Evolutionary conservation across 2,888 invertebrate species (phyloP).

Genomic region (Lepidocyrtoides sp.): DNA sequence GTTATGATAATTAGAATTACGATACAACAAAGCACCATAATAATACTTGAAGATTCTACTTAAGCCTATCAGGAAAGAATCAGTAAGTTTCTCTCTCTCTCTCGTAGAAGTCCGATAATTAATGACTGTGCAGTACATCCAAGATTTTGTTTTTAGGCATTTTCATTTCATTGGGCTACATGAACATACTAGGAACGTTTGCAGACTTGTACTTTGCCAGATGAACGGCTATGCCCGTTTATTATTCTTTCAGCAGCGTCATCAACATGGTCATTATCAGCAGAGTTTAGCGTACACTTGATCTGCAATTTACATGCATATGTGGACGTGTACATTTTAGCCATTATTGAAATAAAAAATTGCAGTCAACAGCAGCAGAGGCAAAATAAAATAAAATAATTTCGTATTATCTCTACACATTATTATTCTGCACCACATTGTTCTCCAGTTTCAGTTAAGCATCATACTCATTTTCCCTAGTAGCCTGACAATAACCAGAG

Average conservation of each 20-base stretch:
- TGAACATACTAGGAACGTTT: neutral
- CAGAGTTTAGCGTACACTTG: constrained; percentile 50
- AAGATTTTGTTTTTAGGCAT: neutral
- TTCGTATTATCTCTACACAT: neutral
- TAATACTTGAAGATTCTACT: constrained; percentile 60
- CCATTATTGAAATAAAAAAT: constrained; percentile 35
- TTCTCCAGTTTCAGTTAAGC: neutral
- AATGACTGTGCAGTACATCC: constrained; percentile 67
- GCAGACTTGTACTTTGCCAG: neutral
- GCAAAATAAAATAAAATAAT: neutral
- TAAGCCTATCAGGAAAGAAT: constrained; percentile 70
- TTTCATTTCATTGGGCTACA: constrained; percentile 34
- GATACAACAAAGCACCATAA: constrained; percentile 56
- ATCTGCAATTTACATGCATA: constrained; percentile 72
- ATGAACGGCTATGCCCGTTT: neutral
- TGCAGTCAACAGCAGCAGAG: neutral
- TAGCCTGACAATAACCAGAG: constrained; percentile 6
- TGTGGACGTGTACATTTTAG: constrained; percentile 25
- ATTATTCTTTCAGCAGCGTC: neutral
- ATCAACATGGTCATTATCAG: constrained; percentile 9
- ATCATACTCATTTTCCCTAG: neutral
- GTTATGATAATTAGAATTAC: neutral
- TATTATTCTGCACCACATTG: constrained; percentile 1
- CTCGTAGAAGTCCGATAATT: constrained; percentile 72
- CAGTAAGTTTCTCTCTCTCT: constrained; percentile 51